Conservation (phyloP, 2,113 vertebrate species). For the Erythrolamprus reginae region DNA sequence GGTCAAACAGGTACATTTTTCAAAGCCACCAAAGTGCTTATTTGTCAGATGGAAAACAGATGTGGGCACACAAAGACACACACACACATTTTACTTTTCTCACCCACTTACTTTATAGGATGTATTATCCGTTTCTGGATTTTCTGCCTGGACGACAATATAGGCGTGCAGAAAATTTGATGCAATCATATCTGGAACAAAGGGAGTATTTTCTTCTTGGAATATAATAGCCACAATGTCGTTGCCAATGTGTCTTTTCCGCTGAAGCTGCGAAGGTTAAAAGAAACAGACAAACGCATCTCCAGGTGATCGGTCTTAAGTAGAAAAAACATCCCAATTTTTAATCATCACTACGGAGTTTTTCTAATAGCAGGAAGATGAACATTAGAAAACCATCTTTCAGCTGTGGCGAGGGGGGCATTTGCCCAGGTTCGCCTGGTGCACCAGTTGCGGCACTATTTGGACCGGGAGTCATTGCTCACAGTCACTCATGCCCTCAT, state of each 20-base stretch:
- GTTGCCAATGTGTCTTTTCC: conserved; percentile 95
- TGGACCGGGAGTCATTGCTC: too few relatives aligned
- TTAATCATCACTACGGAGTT: neutral
- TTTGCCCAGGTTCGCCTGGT: too few relatives aligned
- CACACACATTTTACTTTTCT: accelerated
- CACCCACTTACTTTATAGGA: conserved; percentile 79
- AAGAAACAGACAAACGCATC: neutral
- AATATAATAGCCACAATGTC: conserved; percentile 92
- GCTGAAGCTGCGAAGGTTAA: conserved; percentile 76
- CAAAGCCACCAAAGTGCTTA: too few relatives aligned
- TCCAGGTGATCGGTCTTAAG: neutral
- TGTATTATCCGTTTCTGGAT: conserved; percentile 55
- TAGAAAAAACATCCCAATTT: neutral
- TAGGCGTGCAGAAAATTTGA: conserved; percentile 96
- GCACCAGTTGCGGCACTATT: too few relatives aligned
- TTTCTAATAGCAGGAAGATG: neutral
- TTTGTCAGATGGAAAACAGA: neutral
- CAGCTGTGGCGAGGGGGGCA: too few relatives aligned
- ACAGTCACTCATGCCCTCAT: too few relatives aligned
- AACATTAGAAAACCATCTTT: too few relatives aligned
- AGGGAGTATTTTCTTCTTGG: conserved; percentile 91
- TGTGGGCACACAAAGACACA: neutral
- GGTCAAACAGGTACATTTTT: neutral
- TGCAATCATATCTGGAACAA: conserved; percentile 94
- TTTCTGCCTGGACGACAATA: conserved; percentile 85